A percentile compares a stretch with the other conserved stretches of the same genome.
Evolutionary conservation across 2,888 invertebrate genomes (phyloP).

Genomic region (Nemotelus nigrinus): DNA sequence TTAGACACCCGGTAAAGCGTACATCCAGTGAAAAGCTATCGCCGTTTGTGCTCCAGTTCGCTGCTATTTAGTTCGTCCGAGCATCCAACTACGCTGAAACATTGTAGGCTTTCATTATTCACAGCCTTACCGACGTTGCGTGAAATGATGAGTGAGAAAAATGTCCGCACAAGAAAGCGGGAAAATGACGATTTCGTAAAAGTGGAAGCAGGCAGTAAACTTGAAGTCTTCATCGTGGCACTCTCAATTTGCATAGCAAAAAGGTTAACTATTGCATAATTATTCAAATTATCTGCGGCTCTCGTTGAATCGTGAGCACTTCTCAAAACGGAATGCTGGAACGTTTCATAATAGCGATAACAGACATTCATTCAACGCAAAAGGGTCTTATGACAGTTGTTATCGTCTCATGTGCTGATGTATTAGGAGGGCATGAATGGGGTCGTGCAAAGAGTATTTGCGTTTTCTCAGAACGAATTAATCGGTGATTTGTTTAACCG

Average conservation of each 20-base stretch:
- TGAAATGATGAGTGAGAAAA: slow-evolving; percentile 20
- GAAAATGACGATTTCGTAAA: slow-evolving; percentile 8
- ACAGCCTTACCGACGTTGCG: not conserved
- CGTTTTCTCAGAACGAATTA: no score
- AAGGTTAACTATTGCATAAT: slow-evolving; percentile 50
- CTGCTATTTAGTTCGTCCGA: slow-evolving; percentile 5
- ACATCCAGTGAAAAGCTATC: slow-evolving; percentile 34
- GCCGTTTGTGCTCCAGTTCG: slow-evolving; percentile 27
- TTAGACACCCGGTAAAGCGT: slow-evolving; percentile 10
- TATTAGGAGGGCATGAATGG: not conserved
- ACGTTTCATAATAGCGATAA: slow-evolving; percentile 28
- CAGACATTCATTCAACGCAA: slow-evolving; percentile 30
- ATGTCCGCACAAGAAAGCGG: not conserved
- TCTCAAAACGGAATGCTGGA: slow-evolving; percentile 18
- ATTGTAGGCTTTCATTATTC: not conserved
- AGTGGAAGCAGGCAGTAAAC: not conserved
- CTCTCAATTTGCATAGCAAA: slow-evolving; percentile 49
- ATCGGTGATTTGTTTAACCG: no score
- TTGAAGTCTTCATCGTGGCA: slow-evolving; percentile 25
- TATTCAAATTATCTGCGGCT: slow-evolving; percentile 48
- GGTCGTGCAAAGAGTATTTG: no score
- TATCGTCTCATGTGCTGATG: slow-evolving; percentile 12
- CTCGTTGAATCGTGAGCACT: slow-evolving; percentile 27
- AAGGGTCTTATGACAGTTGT: slow-evolving; percentile 34
- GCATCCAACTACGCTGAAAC: not conserved